phyloP scores from a whole-genome alignment of 2,113 vertebrate genomes.

The Gadus chalcogrammus region DNA sequence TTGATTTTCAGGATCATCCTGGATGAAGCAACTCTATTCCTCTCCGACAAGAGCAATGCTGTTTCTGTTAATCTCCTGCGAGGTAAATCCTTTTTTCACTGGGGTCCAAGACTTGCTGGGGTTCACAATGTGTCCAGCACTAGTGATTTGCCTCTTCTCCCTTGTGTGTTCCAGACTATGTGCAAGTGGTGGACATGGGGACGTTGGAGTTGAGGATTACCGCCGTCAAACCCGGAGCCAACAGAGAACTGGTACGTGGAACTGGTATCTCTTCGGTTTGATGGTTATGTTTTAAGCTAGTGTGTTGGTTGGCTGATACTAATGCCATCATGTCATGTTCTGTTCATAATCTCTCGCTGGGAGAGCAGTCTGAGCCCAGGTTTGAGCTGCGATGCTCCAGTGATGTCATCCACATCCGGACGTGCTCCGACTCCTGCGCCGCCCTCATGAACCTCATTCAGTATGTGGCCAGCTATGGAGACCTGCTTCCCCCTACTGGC shows the following conservation, averaged over 20 bases:
- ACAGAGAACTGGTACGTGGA: constrained; percentile 80
- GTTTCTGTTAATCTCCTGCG: constrained; percentile 84
- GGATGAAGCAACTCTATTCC: constrained; percentile 91
- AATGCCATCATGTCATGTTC: not conserved
- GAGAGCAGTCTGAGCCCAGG: constrained; percentile 78
- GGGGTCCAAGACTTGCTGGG: not conserved
- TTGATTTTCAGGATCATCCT: constrained; percentile 84
- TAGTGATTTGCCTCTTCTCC: not conserved
- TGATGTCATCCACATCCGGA: constrained; percentile 92
- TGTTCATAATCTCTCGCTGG: not conserved
- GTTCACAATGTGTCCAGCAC: not conserved
- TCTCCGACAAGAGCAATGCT: constrained; percentile 91
- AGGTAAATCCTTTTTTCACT: constrained; percentile 69
- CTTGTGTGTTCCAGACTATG: constrained; percentile 81
- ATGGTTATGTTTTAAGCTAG: not conserved
- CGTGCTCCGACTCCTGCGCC: constrained; percentile 93
- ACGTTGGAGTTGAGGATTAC: constrained; percentile 92
- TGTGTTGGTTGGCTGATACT: not conserved
- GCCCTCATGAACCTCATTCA: constrained; percentile 98
- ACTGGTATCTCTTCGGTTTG: too few species aligned
- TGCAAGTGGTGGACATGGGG: constrained; percentile 96
- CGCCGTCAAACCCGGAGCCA: constrained; percentile 81
- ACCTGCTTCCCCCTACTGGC: constrained; percentile 79
- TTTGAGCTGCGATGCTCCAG: constrained; percentile 97
- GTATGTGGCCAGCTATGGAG: constrained; percentile 94